A percentile compares a stretch with the other conserved stretches of the same genome.
These are phyloP conservation scores for Sylvietta virens DNA, from an alignment of 2,113 vertebrate genomes.

Conservation along the genomic window DNA sequence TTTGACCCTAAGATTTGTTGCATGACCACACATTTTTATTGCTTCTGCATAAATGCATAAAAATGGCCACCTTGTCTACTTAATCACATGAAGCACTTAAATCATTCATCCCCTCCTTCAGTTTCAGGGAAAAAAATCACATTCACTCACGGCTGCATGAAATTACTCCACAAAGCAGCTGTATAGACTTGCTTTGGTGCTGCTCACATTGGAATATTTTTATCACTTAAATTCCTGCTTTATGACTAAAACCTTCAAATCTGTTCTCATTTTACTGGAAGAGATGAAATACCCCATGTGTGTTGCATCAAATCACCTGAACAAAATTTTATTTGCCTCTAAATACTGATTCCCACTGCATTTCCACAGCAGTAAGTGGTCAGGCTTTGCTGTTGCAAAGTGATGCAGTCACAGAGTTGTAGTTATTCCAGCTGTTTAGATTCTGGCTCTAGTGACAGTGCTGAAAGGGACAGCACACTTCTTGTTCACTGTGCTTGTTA, in stretches of 20 bases:
- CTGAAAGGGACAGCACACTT: neutral
- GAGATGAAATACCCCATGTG: neutral
- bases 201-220: neutral
- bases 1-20: constrained; percentile 32
- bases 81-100: constrained; percentile 37
- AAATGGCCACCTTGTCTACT: constrained; percentile 25
- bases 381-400: neutral
- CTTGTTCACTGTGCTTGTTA: neutral
- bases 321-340: neutral
- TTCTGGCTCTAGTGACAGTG: neutral
- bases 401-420: neutral
- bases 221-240: neutral
- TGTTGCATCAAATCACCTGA: neutral
- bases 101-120: constrained; percentile 12
- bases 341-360: neutral
- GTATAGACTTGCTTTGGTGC: neutral
- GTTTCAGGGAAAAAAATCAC: neutral
- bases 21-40: constrained; percentile 22
- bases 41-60: constrained; percentile 42
- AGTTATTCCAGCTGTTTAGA: neutral
- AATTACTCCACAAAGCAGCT: constrained; percentile 6
- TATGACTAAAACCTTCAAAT: neutral
- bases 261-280: neutral
- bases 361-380: neutral
- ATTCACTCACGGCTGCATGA: neutral